Evolutionary conservation across 2,113 vertebrate genomes (phyloP).

Genomic region (Ammospiza nelsoni): DNA sequence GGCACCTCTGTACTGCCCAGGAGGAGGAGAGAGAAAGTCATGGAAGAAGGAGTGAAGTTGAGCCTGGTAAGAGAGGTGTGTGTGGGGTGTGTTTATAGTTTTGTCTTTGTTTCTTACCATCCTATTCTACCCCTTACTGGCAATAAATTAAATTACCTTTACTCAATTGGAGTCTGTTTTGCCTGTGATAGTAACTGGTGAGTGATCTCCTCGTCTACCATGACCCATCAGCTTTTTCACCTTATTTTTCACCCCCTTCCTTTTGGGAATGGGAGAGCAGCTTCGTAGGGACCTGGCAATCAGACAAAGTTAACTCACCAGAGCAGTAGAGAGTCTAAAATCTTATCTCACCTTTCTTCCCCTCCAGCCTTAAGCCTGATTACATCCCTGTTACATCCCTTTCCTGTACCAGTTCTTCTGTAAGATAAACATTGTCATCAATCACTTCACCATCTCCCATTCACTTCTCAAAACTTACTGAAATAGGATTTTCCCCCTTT

Average conservation of each 20-base stretch:
- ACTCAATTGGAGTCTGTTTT: not conserved
- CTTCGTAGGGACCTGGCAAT: not conserved
- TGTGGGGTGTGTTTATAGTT: rapidly evolving
- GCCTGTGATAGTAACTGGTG: not conserved
- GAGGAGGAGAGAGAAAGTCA: not conserved
- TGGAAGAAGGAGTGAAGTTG: not conserved
- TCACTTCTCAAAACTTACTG: not conserved
- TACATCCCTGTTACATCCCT: not conserved
- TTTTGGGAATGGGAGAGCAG: not conserved
- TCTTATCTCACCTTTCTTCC: not conserved
- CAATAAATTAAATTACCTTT: not conserved
- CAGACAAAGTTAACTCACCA: not conserved
- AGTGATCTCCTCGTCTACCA: not conserved
- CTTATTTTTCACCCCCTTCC: not conserved
- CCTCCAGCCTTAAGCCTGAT: not conserved
- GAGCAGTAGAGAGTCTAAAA: not conserved
- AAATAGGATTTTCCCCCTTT: not conserved
- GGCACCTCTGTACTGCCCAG: no score
- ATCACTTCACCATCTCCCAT: not conserved
- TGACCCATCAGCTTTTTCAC: not conserved
- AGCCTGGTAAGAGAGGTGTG: not conserved
- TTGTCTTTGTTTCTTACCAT: not conserved
- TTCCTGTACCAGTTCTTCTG: not conserved
- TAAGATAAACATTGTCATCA: not conserved
- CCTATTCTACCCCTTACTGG: not conserved